Base-by-base conservation (phyloP, 92 coral and sea anemone genomes). In the Parazoanthus atlanticus region DNA sequence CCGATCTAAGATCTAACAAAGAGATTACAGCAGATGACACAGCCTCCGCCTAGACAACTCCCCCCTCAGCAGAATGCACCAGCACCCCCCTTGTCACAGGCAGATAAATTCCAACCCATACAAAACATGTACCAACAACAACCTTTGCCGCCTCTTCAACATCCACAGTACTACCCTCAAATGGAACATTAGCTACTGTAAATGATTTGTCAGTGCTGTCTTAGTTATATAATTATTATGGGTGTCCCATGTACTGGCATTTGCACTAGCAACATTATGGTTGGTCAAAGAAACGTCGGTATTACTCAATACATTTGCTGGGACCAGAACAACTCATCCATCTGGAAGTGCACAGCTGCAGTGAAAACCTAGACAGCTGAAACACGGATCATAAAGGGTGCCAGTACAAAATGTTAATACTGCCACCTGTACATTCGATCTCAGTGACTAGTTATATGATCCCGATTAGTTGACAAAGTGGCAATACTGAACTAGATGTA, bases 11-110 rank as follows among this genome's bases (percentile, higher is more conserved):
- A 96, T 89, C 81, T 96, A 17, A 86, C 98, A 65, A 95, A 88
- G 78, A 88, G 96, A 67, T 92, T 96, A 30, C 98, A 96, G 52
- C 98, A 93, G 76, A 95, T 94, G 10, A 94, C 98, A 17, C 98
- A 96, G 74, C 98, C 98, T 43, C 98, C 90, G 3, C 98, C 98
- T 41, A 88, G 96, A 52, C 98, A 96, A 76, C 93, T 96, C 23
- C 98, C 98, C 33, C 98, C 98, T 6, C 98, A 96, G 74, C 93
- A 93, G 49, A 93, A 95, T 79, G 95, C 96, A 8, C 98, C 96
- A 79, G 94, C 88, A 12, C 96, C 93, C 69, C 93, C 95, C 61
- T 76, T 92, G 0, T 76, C 93, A 77, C 96, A 93, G 64, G 98
- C 94, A 0, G 91, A 86, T 8, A 89, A 90, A 26, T 76, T 94